Conservation (phyloP, 2,888 invertebrate genomes). For the Cataglyphis rosenhaueri region DNA sequence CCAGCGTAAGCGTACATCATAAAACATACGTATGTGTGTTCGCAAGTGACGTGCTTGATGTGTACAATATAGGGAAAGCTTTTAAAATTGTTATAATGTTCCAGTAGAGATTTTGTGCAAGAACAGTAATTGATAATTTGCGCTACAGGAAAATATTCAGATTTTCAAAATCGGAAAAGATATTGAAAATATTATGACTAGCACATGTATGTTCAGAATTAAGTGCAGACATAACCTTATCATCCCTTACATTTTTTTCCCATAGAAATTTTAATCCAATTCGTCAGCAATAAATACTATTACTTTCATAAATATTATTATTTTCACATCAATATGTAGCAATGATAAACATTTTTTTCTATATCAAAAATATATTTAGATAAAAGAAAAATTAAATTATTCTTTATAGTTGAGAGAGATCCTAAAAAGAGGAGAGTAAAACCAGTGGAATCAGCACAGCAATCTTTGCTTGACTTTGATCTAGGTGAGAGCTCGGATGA, state of each 20-base stretch:
- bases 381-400: constrained; percentile 16
- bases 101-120: constrained; percentile 25
- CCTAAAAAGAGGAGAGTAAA: constrained; percentile 93
- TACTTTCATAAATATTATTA: not conserved
- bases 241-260: constrained; percentile 23
- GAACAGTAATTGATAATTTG: not conserved
- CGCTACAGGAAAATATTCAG: constrained; percentile 12
- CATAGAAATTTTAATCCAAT: constrained; percentile 4
- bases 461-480: constrained; percentile 92
- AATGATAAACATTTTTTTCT: not conserved
- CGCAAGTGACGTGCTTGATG: constrained; percentile 46
- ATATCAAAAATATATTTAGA: not conserved
- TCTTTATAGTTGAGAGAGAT: constrained; percentile 88
- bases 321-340: not conserved
- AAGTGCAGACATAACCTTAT: constrained; percentile 71
- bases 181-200: constrained; percentile 63
- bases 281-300: not conserved
- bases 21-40: constrained; percentile 38
- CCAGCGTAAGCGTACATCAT: not conserved
- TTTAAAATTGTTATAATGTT: constrained; percentile 52
- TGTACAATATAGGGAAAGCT: constrained; percentile 52
- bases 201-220: constrained; percentile 71
- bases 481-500: constrained; percentile 97
- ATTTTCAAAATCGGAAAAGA: constrained; percentile 42
- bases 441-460: constrained; percentile 91